phyloP scores from a whole-genome alignment of 2,113 vertebrate genomes.

The Eptesicus fuscus region DNA sequence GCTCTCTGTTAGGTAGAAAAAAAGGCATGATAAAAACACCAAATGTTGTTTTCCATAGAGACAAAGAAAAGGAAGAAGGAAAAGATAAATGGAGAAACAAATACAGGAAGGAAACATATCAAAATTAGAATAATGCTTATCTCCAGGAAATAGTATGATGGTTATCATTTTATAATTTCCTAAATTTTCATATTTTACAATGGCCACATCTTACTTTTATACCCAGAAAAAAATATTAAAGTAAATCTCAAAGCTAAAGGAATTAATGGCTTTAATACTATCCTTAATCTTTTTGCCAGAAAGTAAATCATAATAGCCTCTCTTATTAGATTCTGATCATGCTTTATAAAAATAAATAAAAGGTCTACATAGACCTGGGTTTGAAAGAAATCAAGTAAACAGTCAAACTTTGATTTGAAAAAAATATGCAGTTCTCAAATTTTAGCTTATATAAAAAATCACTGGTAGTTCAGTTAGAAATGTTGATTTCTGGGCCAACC shows the following conservation, averaged over 20 bases:
- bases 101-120: neutral
- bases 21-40: neutral
- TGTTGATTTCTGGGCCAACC: neutral
- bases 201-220: neutral
- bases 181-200: slow-evolving; percentile 11
- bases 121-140: slow-evolving; percentile 32
- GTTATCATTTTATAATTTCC: neutral
- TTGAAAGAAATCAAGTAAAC: slow-evolving; percentile 22
- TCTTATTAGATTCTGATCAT: slow-evolving; percentile 14
- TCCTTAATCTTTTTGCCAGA: slow-evolving; percentile 7
- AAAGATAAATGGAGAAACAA: neutral
- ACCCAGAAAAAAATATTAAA: neutral
- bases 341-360: slow-evolving; percentile 41
- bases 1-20: neutral
- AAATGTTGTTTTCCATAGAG: neutral
- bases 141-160: neutral
- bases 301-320: slow-evolving; percentile 1
- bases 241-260: slow-evolving; percentile 37
- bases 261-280: neutral
- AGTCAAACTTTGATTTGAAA: neutral
- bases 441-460: neutral
- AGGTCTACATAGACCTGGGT: neutral
- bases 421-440: neutral
- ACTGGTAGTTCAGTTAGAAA: neutral
- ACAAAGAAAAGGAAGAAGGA: neutral